Conservation (phyloP, 2,113 vertebrate species). For the Lophura nycthemera region DNA sequence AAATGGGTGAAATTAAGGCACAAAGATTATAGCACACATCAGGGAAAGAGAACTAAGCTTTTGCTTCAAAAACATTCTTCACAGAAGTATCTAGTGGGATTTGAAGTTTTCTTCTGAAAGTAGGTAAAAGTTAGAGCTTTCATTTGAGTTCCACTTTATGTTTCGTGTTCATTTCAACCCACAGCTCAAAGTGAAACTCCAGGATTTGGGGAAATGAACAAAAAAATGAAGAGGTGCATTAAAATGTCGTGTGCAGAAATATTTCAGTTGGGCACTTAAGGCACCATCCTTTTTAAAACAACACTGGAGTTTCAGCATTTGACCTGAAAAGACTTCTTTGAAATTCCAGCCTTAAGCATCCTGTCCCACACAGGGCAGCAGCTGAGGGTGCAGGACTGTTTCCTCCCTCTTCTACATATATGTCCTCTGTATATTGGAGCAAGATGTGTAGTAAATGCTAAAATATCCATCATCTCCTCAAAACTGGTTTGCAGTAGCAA, state of each 20-base stretch:
- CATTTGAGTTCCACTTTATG: constrained; percentile 55
- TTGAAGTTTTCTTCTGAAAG: constrained; percentile 66
- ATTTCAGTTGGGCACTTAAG: neutral
- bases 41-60: constrained; percentile 57
- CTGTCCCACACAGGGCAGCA: neutral
- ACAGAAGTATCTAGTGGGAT: constrained; percentile 47
- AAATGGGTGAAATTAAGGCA: constrained; percentile 57
- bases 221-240: constrained; percentile 13
- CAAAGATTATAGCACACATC: constrained; percentile 36
- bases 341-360: neutral
- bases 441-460: neutral
- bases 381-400: neutral
- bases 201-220: constrained; percentile 32
- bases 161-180: constrained; percentile 45
- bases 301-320: neutral
- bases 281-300: neutral
- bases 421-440: neutral
- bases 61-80: constrained; percentile 55
- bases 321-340: constrained; percentile 13
- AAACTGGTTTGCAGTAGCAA: neutral
- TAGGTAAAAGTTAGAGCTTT: constrained; percentile 59
- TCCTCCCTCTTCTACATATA: neutral
- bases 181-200: constrained; percentile 47
- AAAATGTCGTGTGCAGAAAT: constrained; percentile 45
- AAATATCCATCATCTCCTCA: neutral